Evolutionary conservation across 2,113 vertebrate genomes (phyloP).

Genomic region (Chascanopsetta lugubris): DNA sequence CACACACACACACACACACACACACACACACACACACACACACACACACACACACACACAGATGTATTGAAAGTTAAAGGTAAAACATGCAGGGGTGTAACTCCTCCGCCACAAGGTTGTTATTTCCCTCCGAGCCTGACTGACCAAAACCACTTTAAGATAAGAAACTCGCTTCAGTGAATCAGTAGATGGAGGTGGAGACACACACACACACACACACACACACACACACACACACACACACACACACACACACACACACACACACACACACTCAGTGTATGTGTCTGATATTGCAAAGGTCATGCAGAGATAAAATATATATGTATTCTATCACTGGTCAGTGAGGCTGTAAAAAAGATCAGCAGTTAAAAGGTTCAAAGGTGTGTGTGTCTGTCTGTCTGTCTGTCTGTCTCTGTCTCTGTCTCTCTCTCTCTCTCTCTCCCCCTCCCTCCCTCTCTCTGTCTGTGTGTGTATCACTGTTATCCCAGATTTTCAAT

Average conservation of each 20-base stretch:
- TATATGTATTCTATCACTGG: constrained; percentile 17
- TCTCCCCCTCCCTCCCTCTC: too few relatives aligned
- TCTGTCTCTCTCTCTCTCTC: background rate
- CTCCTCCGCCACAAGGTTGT: constrained; percentile 17
- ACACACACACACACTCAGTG: constrained; percentile 3
- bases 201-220: constrained; percentile 5
- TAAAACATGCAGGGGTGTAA: too few relatives aligned
- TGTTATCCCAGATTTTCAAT: too few relatives aligned
- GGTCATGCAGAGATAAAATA: constrained; percentile 26
- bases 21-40: background rate
- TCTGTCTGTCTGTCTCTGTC: background rate
- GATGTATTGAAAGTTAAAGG: background rate
- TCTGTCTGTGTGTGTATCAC: too few relatives aligned
- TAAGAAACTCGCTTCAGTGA: constrained; percentile 36
- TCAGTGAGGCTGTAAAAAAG: constrained; percentile 8
- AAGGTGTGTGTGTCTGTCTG: background rate
- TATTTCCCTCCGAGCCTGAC: constrained; percentile 25
- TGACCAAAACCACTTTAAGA: constrained; percentile 50
- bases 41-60: background rate
- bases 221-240: constrained; percentile 4
- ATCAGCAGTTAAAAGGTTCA: background rate
- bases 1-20: background rate
- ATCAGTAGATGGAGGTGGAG: constrained; percentile 25
- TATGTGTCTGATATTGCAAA: background rate
- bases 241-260: constrained; percentile 2